Percentiles rank a stretch among this genome's conserved stretches.
Evolutionary conservation across 2,888 invertebrate genomes (phyloP).

Genomic region (Euproctis similis): DNA sequence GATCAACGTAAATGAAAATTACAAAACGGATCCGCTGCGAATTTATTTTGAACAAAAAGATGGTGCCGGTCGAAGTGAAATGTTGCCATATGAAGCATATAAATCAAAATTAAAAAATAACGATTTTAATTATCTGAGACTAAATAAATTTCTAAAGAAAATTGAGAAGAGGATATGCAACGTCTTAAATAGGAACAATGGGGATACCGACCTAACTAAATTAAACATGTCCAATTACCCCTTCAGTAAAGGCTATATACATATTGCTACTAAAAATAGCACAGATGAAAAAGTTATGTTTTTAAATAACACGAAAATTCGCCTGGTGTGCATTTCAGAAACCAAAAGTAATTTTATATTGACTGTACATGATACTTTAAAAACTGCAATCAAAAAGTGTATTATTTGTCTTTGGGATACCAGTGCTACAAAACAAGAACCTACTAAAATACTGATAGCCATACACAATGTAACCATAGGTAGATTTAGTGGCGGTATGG

Average conservation of each 20-base stretch:
- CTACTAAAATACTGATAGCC: slow-evolving; percentile 48
- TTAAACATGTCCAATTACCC: slow-evolving; percentile 40
- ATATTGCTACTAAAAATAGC: slow-evolving; percentile 34
- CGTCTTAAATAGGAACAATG: slow-evolving; percentile 42
- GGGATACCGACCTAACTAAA: slow-evolving; percentile 32
- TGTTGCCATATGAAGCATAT: slow-evolving; percentile 49
- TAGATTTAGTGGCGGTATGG: slow-evolving; percentile 41
- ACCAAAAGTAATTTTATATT: slow-evolving; percentile 47
- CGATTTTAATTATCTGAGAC: slow-evolving; percentile 33
- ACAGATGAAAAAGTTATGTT: slow-evolving; percentile 26
- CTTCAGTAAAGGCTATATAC: slow-evolving; percentile 51
- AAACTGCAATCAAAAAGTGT: slow-evolving; percentile 28
- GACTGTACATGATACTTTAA: slow-evolving; percentile 42
- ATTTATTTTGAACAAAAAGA: slow-evolving; percentile 63
- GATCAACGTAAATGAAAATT: slow-evolving; percentile 33
- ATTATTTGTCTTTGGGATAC: slow-evolving; percentile 58
- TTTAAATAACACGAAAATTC: slow-evolving; percentile 39
- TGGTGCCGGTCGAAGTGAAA: slow-evolving; percentile 48
- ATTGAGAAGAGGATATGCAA: slow-evolving; percentile 42
- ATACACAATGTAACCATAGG: slow-evolving; percentile 50
- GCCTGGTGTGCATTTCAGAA: slow-evolving; percentile 42
- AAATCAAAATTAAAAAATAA: slow-evolving; percentile 45
- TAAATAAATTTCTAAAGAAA: slow-evolving; percentile 53
- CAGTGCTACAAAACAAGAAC: slow-evolving; percentile 43
- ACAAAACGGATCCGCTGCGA: slow-evolving; percentile 46